A percentile compares a stretch with the other conserved stretches of the same genome.
phyloP scores from a whole-genome alignment of 2,888 invertebrate genomes.

The Lasioglossum vierecki region DNA sequence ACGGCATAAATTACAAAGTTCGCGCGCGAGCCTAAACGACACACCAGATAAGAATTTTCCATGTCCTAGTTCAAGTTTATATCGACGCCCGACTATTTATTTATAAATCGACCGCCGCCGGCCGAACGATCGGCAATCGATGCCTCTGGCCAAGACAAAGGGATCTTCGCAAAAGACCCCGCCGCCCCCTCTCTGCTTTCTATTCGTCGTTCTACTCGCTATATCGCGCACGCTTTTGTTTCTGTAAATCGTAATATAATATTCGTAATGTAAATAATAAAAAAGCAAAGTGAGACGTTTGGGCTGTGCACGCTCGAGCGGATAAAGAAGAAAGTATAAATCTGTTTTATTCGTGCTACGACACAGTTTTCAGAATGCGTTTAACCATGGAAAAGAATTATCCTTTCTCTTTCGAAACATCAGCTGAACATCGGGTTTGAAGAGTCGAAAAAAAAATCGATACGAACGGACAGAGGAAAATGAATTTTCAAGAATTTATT shows the following conservation, averaged over 20 bases:
- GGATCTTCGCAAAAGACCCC: background rate
- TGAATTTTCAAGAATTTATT: background rate
- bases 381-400: too few relatives aligned
- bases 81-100: background rate
- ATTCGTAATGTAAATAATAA: too few relatives aligned
- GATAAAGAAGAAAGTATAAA: too few relatives aligned
- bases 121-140: background rate
- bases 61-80: constrained; percentile 13
- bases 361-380: too few relatives aligned
- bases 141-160: background rate
- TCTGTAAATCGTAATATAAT: too few relatives aligned
- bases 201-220: background rate
- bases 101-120: background rate
- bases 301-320: too few relatives aligned
- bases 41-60: constrained; percentile 29
- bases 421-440: too few relatives aligned
- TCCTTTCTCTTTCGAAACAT: too few relatives aligned
- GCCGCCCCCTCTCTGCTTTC: background rate
- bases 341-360: too few relatives aligned
- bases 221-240: too few relatives aligned
- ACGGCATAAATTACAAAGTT: constrained; percentile 33
- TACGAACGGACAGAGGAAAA: background rate
- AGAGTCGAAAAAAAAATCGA: too few relatives aligned
- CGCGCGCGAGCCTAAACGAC: constrained; percentile 10
- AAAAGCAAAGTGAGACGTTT: too few relatives aligned